These are phyloP conservation scores for Eulimnadia texana DNA, from an alignment of 1,140 invertebrate species.

Conservation along the genomic window DNA sequence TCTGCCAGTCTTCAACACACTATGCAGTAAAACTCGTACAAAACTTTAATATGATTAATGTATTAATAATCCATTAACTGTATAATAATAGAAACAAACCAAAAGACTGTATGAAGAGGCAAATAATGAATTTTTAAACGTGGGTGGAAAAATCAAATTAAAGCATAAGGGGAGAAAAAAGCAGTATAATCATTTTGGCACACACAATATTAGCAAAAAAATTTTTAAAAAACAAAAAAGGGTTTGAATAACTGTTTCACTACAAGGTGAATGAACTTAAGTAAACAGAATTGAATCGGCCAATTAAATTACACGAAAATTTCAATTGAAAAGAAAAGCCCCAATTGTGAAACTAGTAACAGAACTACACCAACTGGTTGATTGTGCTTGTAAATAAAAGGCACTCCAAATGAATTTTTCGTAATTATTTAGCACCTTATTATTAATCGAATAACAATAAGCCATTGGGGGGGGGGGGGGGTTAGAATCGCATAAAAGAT, in stretches of 20 bases:
- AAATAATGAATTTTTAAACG: not conserved
- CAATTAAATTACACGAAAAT: not conserved
- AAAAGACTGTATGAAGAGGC: not conserved
- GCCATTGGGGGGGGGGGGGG: too few relatives aligned
- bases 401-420: not conserved
- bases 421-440: too few relatives aligned
- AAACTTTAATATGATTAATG: not conserved
- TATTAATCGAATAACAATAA: too few relatives aligned
- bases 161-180: not conserved
- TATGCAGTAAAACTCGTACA: not conserved
- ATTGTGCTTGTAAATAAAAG: not conserved
- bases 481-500: too few relatives aligned
- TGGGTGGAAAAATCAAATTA: not conserved
- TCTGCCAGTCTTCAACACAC: not conserved
- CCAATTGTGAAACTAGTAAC: not conserved
- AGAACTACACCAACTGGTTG: not conserved
- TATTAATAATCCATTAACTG: not conserved
- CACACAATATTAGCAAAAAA: not conserved
- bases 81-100: not conserved
- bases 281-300: not conserved
- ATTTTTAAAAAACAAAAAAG: not conserved
- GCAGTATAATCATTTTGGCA: not conserved
- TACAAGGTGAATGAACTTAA: too few relatives aligned
- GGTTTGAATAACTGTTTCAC: too few relatives aligned
- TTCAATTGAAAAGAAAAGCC: not conserved